phyloP scores from a whole-genome alignment of 2,797 vertebrate species.

The Gallirallus australis region DNA sequence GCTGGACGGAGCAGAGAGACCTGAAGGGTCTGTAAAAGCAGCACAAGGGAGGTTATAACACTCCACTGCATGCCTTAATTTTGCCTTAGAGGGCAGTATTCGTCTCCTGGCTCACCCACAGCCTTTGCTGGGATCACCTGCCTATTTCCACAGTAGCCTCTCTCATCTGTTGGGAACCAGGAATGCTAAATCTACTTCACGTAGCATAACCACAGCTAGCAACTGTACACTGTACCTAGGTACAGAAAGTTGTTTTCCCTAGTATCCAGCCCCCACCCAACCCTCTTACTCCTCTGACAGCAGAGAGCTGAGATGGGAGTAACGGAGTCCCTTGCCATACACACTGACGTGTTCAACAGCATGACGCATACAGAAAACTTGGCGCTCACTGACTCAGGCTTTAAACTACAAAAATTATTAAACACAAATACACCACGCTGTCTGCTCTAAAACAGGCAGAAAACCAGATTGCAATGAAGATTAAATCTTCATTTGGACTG shows the following conservation, averaged over 20 bases:
- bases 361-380: background rate
- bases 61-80: background rate
- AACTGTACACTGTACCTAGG: background rate
- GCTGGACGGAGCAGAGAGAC: background rate
- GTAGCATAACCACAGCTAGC: background rate
- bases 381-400: slow-evolving; percentile 8
- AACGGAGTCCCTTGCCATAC: background rate
- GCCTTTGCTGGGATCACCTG: background rate
- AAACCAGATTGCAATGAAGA: slow-evolving; percentile 39
- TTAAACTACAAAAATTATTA: slow-evolving; percentile 19
- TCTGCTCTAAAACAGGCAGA: slow-evolving; percentile 39
- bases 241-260: background rate
- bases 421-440: background rate
- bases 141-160: background rate
- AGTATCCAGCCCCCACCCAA: background rate
- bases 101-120: background rate
- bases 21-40: background rate
- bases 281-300: background rate
- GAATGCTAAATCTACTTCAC: background rate
- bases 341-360: background rate
- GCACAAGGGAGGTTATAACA: background rate
- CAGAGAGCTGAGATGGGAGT: background rate
- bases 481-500: slow-evolving; percentile 49
- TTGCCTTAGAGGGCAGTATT: background rate
- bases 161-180: background rate